phyloP scores from a whole-genome alignment of 2,113 vertebrate species.

The Sylvia atricapilla region DNA sequence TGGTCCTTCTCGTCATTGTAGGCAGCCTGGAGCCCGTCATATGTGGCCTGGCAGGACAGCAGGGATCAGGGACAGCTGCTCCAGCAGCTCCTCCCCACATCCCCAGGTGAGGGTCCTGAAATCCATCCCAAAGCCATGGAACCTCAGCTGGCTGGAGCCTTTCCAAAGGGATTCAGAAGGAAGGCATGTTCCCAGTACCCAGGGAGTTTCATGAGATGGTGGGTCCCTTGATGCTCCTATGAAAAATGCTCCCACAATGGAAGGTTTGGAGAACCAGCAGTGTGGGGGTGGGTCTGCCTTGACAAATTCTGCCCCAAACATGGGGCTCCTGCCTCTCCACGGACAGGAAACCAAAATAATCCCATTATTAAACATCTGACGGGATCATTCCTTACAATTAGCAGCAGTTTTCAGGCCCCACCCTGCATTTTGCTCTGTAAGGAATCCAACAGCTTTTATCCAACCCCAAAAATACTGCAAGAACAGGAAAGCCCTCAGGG shows the following conservation, averaged over 20 bases:
- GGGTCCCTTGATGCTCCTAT: background rate
- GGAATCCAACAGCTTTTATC: background rate
- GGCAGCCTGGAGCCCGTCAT: conserved; percentile 61
- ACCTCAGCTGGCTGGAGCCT: background rate
- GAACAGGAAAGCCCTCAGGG: background rate
- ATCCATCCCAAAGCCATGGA: background rate
- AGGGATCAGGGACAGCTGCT: background rate
- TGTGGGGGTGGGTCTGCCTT: background rate
- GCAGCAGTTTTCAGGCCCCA: background rate
- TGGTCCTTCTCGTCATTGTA: conserved; percentile 73
- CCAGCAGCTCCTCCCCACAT: background rate
- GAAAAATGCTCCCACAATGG: background rate
- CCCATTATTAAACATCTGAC: background rate
- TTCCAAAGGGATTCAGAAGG: background rate
- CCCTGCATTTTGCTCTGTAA: background rate
- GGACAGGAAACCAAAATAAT: background rate
- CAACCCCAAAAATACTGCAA: background rate
- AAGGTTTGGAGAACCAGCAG: background rate
- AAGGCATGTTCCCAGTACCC: background rate
- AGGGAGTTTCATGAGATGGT: background rate
- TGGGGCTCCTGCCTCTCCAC: background rate
- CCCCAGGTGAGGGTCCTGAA: background rate
- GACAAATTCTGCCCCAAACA: background rate
- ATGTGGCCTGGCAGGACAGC: conserved; percentile 67
- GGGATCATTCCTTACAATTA: background rate